These are phyloP conservation scores for Girardinichthys multiradiatus DNA, from an alignment of 2,113 vertebrate genomes.

Conservation along the genomic window DNA sequence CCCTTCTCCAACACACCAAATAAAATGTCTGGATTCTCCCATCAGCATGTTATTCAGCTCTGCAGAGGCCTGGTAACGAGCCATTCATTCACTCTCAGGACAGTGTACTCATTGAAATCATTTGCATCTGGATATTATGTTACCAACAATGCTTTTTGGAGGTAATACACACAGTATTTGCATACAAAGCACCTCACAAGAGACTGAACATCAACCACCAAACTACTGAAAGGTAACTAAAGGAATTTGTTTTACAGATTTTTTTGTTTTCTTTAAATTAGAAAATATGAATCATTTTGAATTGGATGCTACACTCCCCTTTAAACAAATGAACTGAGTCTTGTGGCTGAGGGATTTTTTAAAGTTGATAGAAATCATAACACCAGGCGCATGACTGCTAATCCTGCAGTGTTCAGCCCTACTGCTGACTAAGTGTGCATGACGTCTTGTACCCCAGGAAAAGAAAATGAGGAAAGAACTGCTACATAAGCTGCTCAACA, in stretches of 20 bases:
- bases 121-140: not conserved
- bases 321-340: not conserved
- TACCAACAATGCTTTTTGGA: not conserved
- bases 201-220: not conserved
- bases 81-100: not conserved
- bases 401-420: slow-evolving; percentile 39
- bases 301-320: not conserved
- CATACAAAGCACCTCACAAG: not conserved
- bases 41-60: not conserved
- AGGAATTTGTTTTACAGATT: not conserved
- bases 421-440: slow-evolving; percentile 11
- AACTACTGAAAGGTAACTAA: not conserved
- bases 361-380: slow-evolving; percentile 24
- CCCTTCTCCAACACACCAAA: not conserved
- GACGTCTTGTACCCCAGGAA: not conserved
- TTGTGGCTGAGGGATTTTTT: not conserved
- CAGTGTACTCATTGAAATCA: not conserved
- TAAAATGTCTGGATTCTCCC: not conserved
- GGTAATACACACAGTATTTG: not conserved
- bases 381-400: slow-evolving; percentile 23
- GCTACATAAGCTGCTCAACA: slow-evolving; percentile 40
- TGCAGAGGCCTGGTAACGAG: not conserved
- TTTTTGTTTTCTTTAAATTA: no score
- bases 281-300: not conserved
- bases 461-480: slow-evolving; percentile 18